These are phyloP conservation scores for Volucella zonaria DNA, from an alignment of 2,888 invertebrate species.

Conservation along the genomic window DNA sequence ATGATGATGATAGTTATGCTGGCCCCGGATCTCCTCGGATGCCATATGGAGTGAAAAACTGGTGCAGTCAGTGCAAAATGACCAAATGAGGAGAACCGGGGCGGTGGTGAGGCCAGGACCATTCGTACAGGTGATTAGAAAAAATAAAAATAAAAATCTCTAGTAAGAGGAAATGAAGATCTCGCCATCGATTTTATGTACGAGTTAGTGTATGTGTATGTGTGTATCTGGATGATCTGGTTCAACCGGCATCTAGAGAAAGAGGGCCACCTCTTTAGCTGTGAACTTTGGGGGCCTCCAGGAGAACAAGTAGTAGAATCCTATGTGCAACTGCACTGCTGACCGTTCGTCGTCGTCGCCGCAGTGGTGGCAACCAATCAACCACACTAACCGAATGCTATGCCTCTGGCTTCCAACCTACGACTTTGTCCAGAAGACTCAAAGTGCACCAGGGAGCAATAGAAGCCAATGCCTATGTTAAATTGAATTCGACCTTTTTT, in stretches of 20 bases:
- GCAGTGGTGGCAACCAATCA: constrained; percentile 70
- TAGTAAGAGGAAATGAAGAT: constrained; percentile 59
- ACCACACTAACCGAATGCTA: constrained; percentile 60
- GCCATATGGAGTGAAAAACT: constrained; percentile 60
- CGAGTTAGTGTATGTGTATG: constrained; percentile 22
- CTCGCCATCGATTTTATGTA: constrained; percentile 43
- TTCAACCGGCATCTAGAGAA: constrained; percentile 67
- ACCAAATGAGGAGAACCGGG: constrained; percentile 27
- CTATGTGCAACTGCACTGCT: background rate
- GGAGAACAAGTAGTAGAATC: constrained; percentile 64
- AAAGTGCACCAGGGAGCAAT: constrained; percentile 65
- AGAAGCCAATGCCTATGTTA: constrained; percentile 68
- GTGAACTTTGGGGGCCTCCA: constrained; percentile 62
- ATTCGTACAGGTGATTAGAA: constrained; percentile 62
- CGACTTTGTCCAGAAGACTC: constrained; percentile 33
- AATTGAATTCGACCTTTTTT: constrained; percentile 59
- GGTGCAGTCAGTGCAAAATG: constrained; percentile 51
- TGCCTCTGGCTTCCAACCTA: constrained; percentile 64
- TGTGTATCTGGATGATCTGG: constrained; percentile 55
- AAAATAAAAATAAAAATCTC: constrained; percentile 26
- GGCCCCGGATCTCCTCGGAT: constrained; percentile 47
- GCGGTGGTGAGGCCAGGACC: constrained; percentile 15
- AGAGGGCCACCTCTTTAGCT: constrained; percentile 63
- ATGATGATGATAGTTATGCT: constrained; percentile 38
- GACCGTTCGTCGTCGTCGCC: constrained; percentile 36